Evolutionary conservation across 2,797 vertebrate species (phyloP).

Genomic region (Gallinago nigripennis): DNA sequence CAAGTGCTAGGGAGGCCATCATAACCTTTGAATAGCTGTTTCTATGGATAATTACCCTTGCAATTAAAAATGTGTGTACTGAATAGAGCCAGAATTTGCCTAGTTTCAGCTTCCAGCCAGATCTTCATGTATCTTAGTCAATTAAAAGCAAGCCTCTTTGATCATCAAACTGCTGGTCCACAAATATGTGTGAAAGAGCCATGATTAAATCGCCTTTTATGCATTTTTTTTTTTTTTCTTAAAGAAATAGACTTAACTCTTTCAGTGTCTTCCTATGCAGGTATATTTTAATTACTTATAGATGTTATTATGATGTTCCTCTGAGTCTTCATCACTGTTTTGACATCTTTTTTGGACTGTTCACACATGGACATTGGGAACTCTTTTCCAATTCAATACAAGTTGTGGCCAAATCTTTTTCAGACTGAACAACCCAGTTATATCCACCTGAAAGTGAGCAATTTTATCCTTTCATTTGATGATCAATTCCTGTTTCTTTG

Average conservation of each 20-base stretch:
- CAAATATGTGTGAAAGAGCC: background rate
- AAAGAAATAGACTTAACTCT: background rate
- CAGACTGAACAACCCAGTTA: background rate
- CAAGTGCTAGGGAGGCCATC: conserved; percentile 31
- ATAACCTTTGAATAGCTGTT: conserved; percentile 39
- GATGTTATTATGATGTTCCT: background rate
- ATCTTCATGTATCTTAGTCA: conserved; percentile 11
- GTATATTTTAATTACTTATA: background rate
- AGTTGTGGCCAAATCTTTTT: background rate
- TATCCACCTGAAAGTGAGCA: background rate
- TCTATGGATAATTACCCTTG: conserved; percentile 10
- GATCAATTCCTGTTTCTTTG: background rate
- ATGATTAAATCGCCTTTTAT: background rate
- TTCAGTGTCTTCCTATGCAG: background rate
- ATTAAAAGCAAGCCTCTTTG: background rate
- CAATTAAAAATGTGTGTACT: conserved; percentile 34
- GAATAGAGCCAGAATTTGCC: conserved; percentile 27
- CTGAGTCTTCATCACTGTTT: background rate
- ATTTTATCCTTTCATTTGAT: background rate
- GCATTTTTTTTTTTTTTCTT: background rate
- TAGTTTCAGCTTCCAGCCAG: conserved; percentile 11
- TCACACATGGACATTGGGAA: background rate
- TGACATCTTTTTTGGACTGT: background rate
- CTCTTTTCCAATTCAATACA: background rate
- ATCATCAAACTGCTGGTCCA: background rate